Evolutionary conservation across 2,888 invertebrate genomes (phyloP).

Genomic region (Plagiodera versicolora): DNA sequence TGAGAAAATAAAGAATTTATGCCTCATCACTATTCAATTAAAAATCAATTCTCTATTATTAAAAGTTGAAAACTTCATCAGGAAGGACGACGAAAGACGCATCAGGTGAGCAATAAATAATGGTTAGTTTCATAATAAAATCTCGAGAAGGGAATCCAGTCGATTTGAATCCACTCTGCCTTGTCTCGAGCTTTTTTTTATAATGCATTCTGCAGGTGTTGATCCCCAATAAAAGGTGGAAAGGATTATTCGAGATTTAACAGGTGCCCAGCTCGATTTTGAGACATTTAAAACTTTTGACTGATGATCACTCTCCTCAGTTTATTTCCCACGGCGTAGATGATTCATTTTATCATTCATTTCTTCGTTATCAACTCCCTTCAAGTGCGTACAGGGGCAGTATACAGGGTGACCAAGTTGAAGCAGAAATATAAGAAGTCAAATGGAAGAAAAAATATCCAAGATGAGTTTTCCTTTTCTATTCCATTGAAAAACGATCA

Average conservation of each 20-base stretch:
- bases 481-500: too few relatives aligned
- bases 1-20: background rate
- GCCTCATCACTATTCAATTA: background rate
- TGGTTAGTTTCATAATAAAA: slow-evolving; percentile 1
- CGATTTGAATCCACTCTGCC: slow-evolving; percentile 1
- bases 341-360: background rate
- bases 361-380: background rate
- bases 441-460: too few relatives aligned
- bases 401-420: too few relatives aligned
- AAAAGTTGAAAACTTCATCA: background rate
- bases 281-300: background rate
- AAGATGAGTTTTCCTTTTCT: too few relatives aligned
- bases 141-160: background rate
- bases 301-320: background rate
- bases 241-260: slow-evolving; percentile 1
- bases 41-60: background rate
- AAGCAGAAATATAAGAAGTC: too few relatives aligned
- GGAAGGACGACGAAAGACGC: background rate
- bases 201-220: slow-evolving; percentile 1
- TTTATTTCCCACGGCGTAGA: background rate
- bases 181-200: background rate
- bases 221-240: slow-evolving; percentile 1
- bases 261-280: background rate
- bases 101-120: slow-evolving; percentile 1
- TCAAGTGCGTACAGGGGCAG: too few relatives aligned